Base-by-base conservation (phyloP, 2,888 invertebrate species). In the Kuschelorhynchus macadamiae region DNA sequence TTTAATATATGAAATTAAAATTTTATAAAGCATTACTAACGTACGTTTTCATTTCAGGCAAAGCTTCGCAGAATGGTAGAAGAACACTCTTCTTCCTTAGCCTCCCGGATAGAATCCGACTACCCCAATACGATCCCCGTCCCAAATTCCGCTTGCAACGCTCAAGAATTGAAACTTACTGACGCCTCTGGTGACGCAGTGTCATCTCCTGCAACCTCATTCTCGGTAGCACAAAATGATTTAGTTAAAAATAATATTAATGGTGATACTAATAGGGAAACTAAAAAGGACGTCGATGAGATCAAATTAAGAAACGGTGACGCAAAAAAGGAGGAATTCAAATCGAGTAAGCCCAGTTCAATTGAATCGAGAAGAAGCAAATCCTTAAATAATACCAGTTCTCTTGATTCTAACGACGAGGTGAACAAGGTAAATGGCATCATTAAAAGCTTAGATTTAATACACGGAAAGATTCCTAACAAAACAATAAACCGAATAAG, bases 51-150 rank as follows among this genome's bases (percentile, higher is more conserved):
- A 17, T 80, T 78, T 3, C 67, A 82, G 81, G 81, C 79, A 77
- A 81, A 81, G 79, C 79, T 81, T 78, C 81, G 92, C 86, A 93
- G 92, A 86, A 94, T 94, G 94, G 93, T 94, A 81, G 94, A 94
- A 86, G 94, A 94, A 87, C 93, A 94, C 86, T 85, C 86, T 78
- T 83, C 84, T 70, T 85, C 80, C 70, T 73, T 82, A 70, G 78
- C 80, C 74, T 74, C 81, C 76, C 81, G 82, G 80, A 81, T 82
- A 72, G 81, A 81, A 63, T 78, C 81, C 80, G 83, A 82, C 60
- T 82, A 80, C 71, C 80, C 80, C 53, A 77, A 75, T 65, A 77
- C 80, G 17, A 79, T 75, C 70, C 77, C 85, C 70, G 77, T 67
- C 78, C 80, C 60, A 8, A 39, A 50, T 12, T 41, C 61, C 9